Evolutionary conservation across 1,140 invertebrate genomes (phyloP).

Genomic region (Tachypleus tridentatus): DNA sequence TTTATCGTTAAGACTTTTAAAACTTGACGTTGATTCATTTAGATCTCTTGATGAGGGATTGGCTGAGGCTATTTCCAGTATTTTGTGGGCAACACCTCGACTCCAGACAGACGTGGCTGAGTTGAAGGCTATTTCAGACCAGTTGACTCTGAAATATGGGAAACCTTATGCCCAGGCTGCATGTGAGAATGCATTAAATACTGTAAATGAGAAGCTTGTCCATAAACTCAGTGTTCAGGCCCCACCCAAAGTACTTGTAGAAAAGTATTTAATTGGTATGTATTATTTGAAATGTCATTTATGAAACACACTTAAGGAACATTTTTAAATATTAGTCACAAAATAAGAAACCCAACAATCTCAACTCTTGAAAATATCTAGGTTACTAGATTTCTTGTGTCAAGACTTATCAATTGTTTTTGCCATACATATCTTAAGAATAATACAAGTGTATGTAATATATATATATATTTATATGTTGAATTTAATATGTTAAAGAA

Average conservation of each 20-base stretch:
- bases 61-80: conserved; percentile 85
- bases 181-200: conserved; percentile 57
- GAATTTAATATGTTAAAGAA: too few species aligned
- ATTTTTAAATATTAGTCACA: too few species aligned
- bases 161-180: conserved; percentile 81
- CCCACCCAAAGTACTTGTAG: conserved; percentile 89
- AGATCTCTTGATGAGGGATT: conserved; percentile 87
- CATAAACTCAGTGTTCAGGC: conserved; percentile 92
- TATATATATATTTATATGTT: too few species aligned
- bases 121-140: conserved; percentile 82
- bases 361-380: too few species aligned
- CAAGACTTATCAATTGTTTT: too few species aligned
- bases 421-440: too few species aligned
- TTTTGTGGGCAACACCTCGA: conserved; percentile 93
- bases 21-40: neutral
- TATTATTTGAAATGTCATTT: too few species aligned
- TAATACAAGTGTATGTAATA: too few species aligned
- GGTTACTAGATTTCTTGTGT: too few species aligned
- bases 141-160: conserved; percentile 86
- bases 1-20: too few species aligned
- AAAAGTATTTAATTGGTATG: conserved; percentile 67
- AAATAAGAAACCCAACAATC: too few species aligned
- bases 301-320: too few species aligned
- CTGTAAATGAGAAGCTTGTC: conserved; percentile 88
- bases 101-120: conserved; percentile 43